A percentile compares a stretch with the other conserved stretches of the same genome.
Evolutionary conservation across 2,888 invertebrate genomes (phyloP).

Genomic region (Antitype chi): DNA sequence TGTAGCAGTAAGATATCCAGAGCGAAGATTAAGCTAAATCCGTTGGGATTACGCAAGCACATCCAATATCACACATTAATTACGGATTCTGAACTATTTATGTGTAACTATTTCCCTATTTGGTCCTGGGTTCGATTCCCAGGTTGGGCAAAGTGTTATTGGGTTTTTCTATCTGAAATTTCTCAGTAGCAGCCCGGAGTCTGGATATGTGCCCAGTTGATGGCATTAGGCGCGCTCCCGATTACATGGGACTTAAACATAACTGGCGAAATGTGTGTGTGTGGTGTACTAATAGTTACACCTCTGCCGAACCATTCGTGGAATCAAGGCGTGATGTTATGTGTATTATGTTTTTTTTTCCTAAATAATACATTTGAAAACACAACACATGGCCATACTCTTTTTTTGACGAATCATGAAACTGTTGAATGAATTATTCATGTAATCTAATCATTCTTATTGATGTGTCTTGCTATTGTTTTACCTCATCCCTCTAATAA

Average conservation of each 20-base stretch:
- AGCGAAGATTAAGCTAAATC: constrained; percentile 45
- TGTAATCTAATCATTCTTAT: constrained; percentile 44
- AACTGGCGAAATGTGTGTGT: too few relatives aligned
- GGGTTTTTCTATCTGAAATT: too few relatives aligned
- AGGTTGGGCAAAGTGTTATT: too few relatives aligned
- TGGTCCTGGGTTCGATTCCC: too few relatives aligned
- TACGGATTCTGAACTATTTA: constrained; percentile 29
- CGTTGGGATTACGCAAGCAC: constrained; percentile 43
- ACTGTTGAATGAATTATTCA: constrained; percentile 42
- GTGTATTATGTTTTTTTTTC: neutral
- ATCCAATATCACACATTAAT: constrained; percentile 50
- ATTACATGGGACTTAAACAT: too few relatives aligned
- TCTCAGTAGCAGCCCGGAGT: too few relatives aligned
- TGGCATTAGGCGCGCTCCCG: too few relatives aligned
- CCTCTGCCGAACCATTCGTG: too few relatives aligned
- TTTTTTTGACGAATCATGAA: constrained; percentile 26
- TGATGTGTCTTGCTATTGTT: constrained; percentile 31
- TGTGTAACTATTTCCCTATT: constrained; percentile 4
- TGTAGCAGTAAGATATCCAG: constrained; percentile 17
- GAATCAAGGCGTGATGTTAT: too few relatives aligned
- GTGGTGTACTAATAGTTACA: too few relatives aligned
- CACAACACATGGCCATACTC: neutral
- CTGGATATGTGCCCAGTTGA: too few relatives aligned
- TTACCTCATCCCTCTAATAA: constrained; percentile 19
- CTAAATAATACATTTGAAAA: constrained; percentile 3